Percentiles rank a stretch among this genome's conserved stretches.
Conservation (phyloP, 1,140 invertebrate species). For the Globodera rostochiensis region DNA sequence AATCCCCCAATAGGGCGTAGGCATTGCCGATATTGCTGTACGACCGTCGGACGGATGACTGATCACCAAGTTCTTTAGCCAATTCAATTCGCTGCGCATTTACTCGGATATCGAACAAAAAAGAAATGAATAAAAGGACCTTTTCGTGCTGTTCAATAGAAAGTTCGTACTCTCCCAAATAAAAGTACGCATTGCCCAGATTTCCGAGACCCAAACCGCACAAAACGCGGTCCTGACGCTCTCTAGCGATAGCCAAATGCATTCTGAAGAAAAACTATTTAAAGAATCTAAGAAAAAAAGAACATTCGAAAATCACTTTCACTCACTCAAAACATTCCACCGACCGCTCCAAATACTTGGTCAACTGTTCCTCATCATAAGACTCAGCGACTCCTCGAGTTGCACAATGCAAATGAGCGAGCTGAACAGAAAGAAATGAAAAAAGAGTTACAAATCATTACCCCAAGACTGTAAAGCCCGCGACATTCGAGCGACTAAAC, state of each 20-base stretch:
- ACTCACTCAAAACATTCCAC: constrained; percentile 17
- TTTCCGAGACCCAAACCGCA: constrained; percentile 8
- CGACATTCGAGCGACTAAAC: constrained; percentile 14
- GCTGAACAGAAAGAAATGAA: background rate
- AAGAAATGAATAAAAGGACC: background rate
- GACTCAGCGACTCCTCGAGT: background rate
- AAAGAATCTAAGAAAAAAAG: background rate
- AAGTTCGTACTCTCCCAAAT: background rate
- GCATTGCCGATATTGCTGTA: constrained; percentile 14
- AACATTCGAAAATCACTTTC: background rate
- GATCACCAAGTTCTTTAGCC: constrained; percentile 5
- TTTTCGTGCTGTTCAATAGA: constrained; percentile 25
- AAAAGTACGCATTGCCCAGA: constrained; percentile 27
- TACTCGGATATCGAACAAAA: background rate
- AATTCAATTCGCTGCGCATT: background rate
- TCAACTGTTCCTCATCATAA: background rate
- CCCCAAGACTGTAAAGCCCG: constrained; percentile 18
- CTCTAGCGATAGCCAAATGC: constrained; percentile 13
- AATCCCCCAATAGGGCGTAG: background rate
- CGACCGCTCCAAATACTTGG: constrained; percentile 1
- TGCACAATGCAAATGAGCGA: constrained; percentile 21
- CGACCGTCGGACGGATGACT: constrained; percentile 5
- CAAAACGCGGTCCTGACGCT: background rate
- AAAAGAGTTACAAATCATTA: background rate
- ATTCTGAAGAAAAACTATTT: background rate